These are phyloP conservation scores for Syrphus vitripennis DNA, from an alignment of 2,888 invertebrate genomes.

Conservation along the genomic window DNA sequence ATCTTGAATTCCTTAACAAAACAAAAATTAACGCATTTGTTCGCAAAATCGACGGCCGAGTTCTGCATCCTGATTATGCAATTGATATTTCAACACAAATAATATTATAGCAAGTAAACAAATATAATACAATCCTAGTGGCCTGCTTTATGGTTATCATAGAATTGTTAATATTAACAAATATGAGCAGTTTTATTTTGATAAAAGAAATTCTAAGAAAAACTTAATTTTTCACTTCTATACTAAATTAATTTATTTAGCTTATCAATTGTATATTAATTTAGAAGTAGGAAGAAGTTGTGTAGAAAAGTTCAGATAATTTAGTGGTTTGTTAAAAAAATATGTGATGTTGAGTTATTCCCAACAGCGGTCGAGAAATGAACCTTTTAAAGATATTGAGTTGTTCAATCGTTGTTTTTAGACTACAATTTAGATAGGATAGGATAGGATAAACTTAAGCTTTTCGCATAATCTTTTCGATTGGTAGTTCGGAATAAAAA, in stretches of 20 bases:
- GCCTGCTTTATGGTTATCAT: neutral
- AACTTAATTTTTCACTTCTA: neutral
- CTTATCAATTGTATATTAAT: neutral
- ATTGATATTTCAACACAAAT: slow-evolving; percentile 11
- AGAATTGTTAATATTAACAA: slow-evolving; percentile 4
- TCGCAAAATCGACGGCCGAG: slow-evolving; percentile 41
- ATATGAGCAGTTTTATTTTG: neutral
- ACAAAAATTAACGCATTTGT: slow-evolving; percentile 24
- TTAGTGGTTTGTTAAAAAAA: too few species aligned
- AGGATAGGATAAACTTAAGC: too few species aligned
- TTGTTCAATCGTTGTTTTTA: too few species aligned
- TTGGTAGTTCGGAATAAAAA: too few species aligned
- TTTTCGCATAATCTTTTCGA: too few species aligned
- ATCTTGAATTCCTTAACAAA: neutral
- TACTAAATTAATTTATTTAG: neutral
- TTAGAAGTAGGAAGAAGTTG: neutral
- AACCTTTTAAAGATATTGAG: too few species aligned
- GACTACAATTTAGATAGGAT: too few species aligned
- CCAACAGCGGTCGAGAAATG: too few species aligned
- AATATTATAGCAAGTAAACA: neutral
- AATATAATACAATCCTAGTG: slow-evolving; percentile 6
- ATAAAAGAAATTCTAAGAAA: slow-evolving; percentile 36
- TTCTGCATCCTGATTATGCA: slow-evolving; percentile 42
- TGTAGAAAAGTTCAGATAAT: neutral
- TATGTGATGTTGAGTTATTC: too few species aligned